phyloP scores from a whole-genome alignment of 92 coral and sea anemone species.

The Epizoanthus stellaris region DNA sequence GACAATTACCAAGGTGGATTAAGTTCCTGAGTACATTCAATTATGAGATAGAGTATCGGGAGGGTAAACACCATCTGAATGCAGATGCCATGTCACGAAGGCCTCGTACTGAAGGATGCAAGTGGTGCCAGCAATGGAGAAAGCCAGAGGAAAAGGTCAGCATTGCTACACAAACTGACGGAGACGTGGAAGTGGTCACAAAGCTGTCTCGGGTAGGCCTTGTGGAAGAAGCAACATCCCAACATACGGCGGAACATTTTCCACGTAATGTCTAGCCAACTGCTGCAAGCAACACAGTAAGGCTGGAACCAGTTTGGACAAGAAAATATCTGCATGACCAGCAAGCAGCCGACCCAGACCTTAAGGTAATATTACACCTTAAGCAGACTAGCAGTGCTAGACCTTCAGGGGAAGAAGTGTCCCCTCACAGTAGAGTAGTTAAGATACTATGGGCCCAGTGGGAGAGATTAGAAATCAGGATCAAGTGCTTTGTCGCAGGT shows the following conservation, averaged over 20 bases:
- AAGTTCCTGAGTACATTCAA: slow-evolving; percentile 39
- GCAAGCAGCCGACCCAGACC: slow-evolving; percentile 44
- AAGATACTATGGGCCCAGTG: slow-evolving; percentile 63
- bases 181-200: neutral
- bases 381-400: neutral
- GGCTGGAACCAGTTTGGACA: slow-evolving; percentile 55
- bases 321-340: slow-evolving; percentile 21
- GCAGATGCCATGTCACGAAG: slow-evolving; percentile 67
- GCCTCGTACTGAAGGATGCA: slow-evolving; percentile 56
- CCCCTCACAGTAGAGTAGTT: slow-evolving; percentile 26
- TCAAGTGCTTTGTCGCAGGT: slow-evolving; percentile 52
- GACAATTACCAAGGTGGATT: slow-evolving; percentile 63
- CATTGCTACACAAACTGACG: slow-evolving; percentile 26
- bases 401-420: slow-evolving; percentile 54
- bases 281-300: slow-evolving; percentile 13
- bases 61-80: slow-evolving; percentile 49
- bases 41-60: slow-evolving; percentile 52
- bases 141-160: slow-evolving; percentile 10
- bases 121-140: slow-evolving; percentile 37
- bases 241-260: neutral
- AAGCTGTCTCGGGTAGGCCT: neutral
- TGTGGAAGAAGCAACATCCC: neutral
- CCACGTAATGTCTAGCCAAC: slow-evolving; percentile 29
- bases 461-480: slow-evolving; percentile 40
- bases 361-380: slow-evolving; percentile 13